Base-by-base conservation (phyloP, 2,888 invertebrate genomes). In the Brenthis hecate region DNA sequence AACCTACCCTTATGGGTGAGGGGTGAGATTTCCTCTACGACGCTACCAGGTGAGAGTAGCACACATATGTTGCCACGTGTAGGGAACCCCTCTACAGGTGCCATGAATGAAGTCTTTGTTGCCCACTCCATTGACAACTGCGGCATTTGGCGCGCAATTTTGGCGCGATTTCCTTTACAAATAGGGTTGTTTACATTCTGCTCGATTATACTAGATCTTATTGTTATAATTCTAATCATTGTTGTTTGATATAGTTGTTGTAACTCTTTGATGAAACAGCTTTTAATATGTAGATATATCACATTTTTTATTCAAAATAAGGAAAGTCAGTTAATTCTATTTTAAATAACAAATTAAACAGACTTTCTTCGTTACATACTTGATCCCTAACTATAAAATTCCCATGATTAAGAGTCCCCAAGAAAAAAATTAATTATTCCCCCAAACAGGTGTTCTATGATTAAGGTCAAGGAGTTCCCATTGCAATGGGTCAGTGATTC, bases 81-180 rank as follows among this genome's bases (percentile, higher is more conserved):
- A 83, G 88, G 91, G 88, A 89, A 88, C 85, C 91, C 89, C 86
- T 82, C 78, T 85, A 91, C 92, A 92, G 92, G 92, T 92, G 92
- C 83, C 82, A 78, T 89, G 84, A 90, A 89, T 89, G 89, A 82
- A 75, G 74, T 79, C 82, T 84, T 91, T 91, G 90, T 91, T 81
- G 77, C 75, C 78, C 78, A 73, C 77, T 83, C 84, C 91, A 92
- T 91, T 91, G 84, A 91, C 85, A 81, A 86, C 82, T 85, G 85
- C 84, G 71, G 56, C 86, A 79, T 88, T 90, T 87, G 87, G 85
- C 89, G 90, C 86, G 85, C 80, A 83, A 81, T 84, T 90, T 88
- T 85, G 84, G 85, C 85, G 84, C 85, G 84, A 83, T 80, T 79
- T 80, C 70, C 57, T 62, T 6, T 48, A 69, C 69, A 58, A 76